phyloP scores from a whole-genome alignment of 1,140 invertebrate species.

The Melitaea cinxia region DNA sequence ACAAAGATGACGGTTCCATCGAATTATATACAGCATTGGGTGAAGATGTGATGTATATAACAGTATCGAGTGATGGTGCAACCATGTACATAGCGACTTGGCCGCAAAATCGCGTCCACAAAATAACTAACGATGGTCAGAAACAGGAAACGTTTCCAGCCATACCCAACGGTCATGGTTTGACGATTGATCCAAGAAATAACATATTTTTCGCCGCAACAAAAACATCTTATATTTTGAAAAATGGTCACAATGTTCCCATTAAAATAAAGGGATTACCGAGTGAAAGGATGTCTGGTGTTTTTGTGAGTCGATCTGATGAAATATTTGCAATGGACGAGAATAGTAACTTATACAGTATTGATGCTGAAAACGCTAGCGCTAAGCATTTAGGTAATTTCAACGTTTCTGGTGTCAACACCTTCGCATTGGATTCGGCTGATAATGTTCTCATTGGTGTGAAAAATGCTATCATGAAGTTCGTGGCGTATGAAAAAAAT shows the following conservation, averaged over 20 bases:
- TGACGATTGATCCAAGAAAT: constrained; percentile 64
- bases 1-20: constrained; percentile 61
- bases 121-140: constrained; percentile 62
- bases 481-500: constrained; percentile 58
- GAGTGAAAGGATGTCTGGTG: constrained; percentile 62
- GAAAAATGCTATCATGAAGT: constrained; percentile 63
- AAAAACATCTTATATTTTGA: constrained; percentile 66
- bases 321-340: constrained; percentile 72
- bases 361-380: constrained; percentile 56
- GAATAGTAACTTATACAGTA: constrained; percentile 61
- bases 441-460: constrained; percentile 72
- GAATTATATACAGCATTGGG: constrained; percentile 61
- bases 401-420: constrained; percentile 62
- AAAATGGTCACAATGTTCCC: constrained; percentile 53
- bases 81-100: constrained; percentile 72
- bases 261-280: constrained; percentile 70
- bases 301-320: constrained; percentile 66
- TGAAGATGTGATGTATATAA: constrained; percentile 73
- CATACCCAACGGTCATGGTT: constrained; percentile 69
- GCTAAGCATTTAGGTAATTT: constrained; percentile 62
- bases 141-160: constrained; percentile 56
- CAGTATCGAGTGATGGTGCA: constrained; percentile 55
- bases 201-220: constrained; percentile 72
- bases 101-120: constrained; percentile 72
- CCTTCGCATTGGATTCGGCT: constrained; percentile 66